Evolutionary conservation across 2,888 invertebrate genomes (phyloP).

Genomic region (Clanis bilineata): DNA sequence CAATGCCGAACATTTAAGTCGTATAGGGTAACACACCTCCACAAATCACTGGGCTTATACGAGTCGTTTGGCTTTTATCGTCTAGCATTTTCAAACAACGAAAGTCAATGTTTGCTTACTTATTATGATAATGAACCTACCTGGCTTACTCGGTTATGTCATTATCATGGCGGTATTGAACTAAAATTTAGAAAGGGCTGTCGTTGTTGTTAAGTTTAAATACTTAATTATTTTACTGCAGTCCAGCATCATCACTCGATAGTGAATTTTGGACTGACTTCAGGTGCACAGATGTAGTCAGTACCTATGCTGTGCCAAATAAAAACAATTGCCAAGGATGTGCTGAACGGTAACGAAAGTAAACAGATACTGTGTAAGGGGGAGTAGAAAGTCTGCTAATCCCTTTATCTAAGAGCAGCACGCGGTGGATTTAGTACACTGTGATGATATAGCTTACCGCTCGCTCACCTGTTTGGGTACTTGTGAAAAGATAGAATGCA

Average conservation of each 20-base stretch:
- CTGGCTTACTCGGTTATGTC: neutral
- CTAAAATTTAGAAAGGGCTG: neutral
- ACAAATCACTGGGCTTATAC: slow-evolving; percentile 1
- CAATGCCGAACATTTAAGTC: slow-evolving; percentile 38
- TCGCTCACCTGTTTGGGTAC: slow-evolving; percentile 14
- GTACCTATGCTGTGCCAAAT: no score
- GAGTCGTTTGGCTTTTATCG: neutral
- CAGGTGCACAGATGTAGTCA: no score
- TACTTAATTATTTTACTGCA: neutral
- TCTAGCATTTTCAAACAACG: neutral
- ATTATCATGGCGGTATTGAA: neutral
- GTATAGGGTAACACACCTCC: neutral
- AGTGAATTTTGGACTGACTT: no score
- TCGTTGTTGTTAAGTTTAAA: neutral
- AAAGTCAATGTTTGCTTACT: neutral
- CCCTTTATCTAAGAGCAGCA: slow-evolving; percentile 72
- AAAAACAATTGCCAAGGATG: neutral
- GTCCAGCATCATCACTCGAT: no score
- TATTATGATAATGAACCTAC: neutral
- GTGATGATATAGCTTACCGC: slow-evolving; percentile 24
- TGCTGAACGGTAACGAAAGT: neutral
- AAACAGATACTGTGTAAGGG: slow-evolving; percentile 30
- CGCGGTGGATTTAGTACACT: slow-evolving; percentile 47
- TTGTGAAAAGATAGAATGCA: slow-evolving; percentile 2
- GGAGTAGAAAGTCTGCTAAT: slow-evolving; percentile 63